A percentile compares a stretch with the other conserved stretches of the same genome.
phyloP scores from a whole-genome alignment of 2,888 invertebrate genomes.

The Sesia bembeciformis region DNA sequence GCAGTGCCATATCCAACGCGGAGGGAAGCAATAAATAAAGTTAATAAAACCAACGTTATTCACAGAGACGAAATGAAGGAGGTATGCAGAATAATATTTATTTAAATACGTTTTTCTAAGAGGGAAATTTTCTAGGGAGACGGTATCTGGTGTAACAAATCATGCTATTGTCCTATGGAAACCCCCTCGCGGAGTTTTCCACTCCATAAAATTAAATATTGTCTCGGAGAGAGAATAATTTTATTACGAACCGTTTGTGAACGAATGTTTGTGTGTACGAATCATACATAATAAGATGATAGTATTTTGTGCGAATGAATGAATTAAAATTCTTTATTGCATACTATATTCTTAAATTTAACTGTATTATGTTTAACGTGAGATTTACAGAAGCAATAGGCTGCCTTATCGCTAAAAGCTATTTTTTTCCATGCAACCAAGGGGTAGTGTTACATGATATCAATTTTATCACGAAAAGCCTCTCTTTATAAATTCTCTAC shows the following conservation, averaged over 20 bases:
- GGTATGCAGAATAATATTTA: conserved; percentile 25
- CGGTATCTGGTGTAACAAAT: conserved; percentile 53
- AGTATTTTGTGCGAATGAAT: no score
- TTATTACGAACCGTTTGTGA: conserved; percentile 15
- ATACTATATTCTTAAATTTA: no score
- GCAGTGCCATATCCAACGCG: not conserved
- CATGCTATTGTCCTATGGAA: conserved; percentile 49
- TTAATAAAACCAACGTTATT: conserved; percentile 31
- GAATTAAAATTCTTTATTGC: no score
- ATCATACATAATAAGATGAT: no score
- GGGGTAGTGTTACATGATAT: no score
- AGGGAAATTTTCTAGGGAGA: conserved; percentile 31
- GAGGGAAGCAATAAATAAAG: conserved; percentile 27
- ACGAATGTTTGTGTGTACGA: no score
- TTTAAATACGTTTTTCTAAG: conserved; percentile 19
- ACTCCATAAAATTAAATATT: conserved; percentile 66
- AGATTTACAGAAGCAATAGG: no score
- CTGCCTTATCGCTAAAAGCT: no score
- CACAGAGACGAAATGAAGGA: conserved; percentile 14
- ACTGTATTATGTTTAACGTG: no score
- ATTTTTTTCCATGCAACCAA: no score
- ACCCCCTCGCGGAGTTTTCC: conserved; percentile 45
- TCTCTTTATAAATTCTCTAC: no score
- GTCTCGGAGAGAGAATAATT: conserved; percentile 40
- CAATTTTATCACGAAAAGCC: no score